Conservation (phyloP, 2,113 vertebrate genomes). For the Percopsis transmontana region DNA sequence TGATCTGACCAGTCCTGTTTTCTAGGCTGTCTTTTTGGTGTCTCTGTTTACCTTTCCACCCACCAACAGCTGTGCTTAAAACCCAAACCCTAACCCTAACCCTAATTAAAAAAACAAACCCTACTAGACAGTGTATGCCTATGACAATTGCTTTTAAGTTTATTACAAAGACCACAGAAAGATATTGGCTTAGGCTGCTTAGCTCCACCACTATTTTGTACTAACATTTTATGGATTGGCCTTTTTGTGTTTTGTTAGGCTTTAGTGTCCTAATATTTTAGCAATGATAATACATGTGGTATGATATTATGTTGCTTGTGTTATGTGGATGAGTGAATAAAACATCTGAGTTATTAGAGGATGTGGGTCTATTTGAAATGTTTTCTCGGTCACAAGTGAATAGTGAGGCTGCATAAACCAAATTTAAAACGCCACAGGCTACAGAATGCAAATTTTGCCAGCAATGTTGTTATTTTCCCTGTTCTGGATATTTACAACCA, state of each 20-base stretch:
- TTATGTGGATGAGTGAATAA: too few species aligned
- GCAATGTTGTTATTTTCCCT: background rate
- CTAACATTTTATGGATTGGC: slow-evolving; percentile 18
- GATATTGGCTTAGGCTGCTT: background rate
- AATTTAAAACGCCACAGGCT: background rate
- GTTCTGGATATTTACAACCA: slow-evolving; percentile 18
- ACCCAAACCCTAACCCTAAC: too few species aligned
- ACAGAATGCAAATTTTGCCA: background rate
- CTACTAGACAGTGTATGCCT: slow-evolving; percentile 39
- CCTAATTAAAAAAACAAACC: slow-evolving; percentile 25
- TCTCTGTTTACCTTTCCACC: slow-evolving; percentile 41
- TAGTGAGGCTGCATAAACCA: background rate
- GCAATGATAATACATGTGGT: background rate
- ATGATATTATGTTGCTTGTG: too few species aligned
- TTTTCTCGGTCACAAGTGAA: too few species aligned
- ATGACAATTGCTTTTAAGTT: slow-evolving; percentile 31
- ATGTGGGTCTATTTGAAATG: too few species aligned
- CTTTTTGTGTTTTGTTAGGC: slow-evolving; percentile 3
- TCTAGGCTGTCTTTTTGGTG: slow-evolving; percentile 15
- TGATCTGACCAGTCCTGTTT: slow-evolving; percentile 1
- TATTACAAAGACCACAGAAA: slow-evolving; percentile 10
- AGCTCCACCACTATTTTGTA: background rate
- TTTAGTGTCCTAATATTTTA: too few species aligned
- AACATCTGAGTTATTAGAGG: too few species aligned
- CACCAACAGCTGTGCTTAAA: slow-evolving; percentile 46